phyloP scores from a whole-genome alignment of 1,140 invertebrate species.

The Zaprionus capensis region DNA sequence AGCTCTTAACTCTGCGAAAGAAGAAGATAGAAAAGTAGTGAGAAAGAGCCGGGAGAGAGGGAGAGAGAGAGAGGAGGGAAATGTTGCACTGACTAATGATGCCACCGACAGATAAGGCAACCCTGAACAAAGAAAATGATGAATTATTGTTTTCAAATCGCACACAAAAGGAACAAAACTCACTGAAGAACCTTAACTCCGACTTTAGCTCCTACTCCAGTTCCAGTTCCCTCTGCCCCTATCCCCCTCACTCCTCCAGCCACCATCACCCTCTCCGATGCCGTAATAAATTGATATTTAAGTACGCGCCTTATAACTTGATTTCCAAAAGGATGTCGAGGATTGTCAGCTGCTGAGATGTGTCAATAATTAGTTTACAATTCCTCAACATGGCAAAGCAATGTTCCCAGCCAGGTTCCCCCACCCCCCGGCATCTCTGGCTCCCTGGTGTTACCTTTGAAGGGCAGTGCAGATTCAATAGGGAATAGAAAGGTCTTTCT shows the following conservation, averaged over 20 bases:
- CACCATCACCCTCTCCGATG: neutral
- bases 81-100: slow-evolving; percentile 66
- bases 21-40: neutral
- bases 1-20: slow-evolving; percentile 6
- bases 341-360: slow-evolving; percentile 8
- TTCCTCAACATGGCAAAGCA: slow-evolving; percentile 8
- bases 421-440: neutral
- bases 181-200: neutral
- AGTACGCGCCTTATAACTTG: slow-evolving; percentile 50
- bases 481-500: neutral
- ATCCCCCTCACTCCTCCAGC: neutral
- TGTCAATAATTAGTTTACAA: slow-evolving; percentile 32
- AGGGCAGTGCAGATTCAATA: neutral
- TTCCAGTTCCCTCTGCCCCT: neutral
- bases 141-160: slow-evolving; percentile 67
- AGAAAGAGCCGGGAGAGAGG: neutral
- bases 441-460: neutral
- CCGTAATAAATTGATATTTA: slow-evolving; percentile 73
- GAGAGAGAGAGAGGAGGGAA: neutral
- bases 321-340: slow-evolving; percentile 23
- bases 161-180: slow-evolving; percentile 17
- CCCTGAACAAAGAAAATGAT: slow-evolving; percentile 55
- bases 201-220: neutral
- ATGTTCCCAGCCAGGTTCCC: neutral
- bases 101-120: slow-evolving; percentile 36